These are phyloP conservation scores for Podocnemis expansa DNA, from an alignment of 2,113 vertebrate species.

Conservation along the genomic window DNA sequence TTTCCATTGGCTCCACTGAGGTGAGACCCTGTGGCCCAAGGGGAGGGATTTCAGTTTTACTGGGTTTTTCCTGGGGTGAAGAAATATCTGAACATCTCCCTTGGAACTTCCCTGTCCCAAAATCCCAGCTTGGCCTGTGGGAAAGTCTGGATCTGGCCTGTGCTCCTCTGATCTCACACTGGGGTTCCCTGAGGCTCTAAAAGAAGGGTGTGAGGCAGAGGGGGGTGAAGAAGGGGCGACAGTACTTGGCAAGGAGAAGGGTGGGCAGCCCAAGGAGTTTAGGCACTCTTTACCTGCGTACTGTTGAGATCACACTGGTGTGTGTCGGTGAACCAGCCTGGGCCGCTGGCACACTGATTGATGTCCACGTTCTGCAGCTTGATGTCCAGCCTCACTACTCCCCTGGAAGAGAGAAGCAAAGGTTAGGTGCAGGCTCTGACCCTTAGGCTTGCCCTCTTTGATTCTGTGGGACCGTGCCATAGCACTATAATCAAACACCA, in stretches of 20 bases:
- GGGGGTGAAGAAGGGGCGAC: neutral
- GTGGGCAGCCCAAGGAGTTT: accelerated
- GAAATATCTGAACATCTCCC: too few species aligned
- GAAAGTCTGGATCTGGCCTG: neutral
- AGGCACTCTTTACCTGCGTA: conserved; percentile 87
- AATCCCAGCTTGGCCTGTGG: neutral
- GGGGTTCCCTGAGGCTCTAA: neutral
- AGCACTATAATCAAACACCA: accelerated
- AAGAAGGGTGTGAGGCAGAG: neutral
- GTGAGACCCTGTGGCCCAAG: neutral
- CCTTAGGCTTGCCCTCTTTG: neutral
- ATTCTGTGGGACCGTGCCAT: neutral
- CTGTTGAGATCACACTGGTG: conserved; percentile 94
- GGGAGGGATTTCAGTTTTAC: neutral
- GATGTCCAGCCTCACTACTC: conserved; percentile 90
- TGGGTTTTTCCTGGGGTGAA: neutral
- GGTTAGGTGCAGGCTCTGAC: neutral
- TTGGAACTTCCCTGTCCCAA: neutral
- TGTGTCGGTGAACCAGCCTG: conserved; percentile 90
- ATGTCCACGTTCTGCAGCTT: conserved; percentile 88
- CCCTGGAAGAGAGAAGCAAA: conserved; percentile 76
- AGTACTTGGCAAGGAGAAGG: neutral
- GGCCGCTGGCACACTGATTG: conserved; percentile 86
- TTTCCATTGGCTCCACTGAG: neutral
- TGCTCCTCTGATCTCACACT: neutral